Conservation (phyloP, 2,888 invertebrate genomes). For the Drosophila birchii region DNA sequence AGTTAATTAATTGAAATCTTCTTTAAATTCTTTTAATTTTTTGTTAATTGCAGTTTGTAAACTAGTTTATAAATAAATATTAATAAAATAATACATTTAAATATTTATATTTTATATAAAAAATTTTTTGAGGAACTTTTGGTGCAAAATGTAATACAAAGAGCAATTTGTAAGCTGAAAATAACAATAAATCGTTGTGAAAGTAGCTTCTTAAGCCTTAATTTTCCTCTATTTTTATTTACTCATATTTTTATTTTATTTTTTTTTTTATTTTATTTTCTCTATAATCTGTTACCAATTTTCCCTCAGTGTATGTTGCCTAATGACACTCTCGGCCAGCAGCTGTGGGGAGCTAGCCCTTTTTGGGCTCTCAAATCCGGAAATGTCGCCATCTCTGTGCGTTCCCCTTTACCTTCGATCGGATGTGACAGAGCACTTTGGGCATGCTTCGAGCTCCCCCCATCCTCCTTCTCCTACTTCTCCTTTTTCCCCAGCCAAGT, state of each 20-base stretch:
- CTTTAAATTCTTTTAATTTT: too few relatives aligned
- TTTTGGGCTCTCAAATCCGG: constrained; percentile 73
- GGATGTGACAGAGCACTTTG: constrained; percentile 67
- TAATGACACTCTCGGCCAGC: constrained; percentile 34
- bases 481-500: not conserved
- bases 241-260: not conserved
- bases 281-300: not conserved
- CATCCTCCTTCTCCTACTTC: not conserved
- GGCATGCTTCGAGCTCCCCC: constrained; percentile 5
- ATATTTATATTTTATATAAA: too few relatives aligned
- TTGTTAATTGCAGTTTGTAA: too few relatives aligned
- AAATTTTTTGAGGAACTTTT: too few relatives aligned
- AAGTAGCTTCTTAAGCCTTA: not conserved
- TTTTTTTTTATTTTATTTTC: not conserved
- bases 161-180: not conserved
- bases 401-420: constrained; percentile 21
- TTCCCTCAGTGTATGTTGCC: constrained; percentile 14
- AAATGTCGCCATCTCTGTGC: constrained; percentile 45
- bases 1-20: too few relatives aligned
- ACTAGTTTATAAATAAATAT: too few relatives aligned
- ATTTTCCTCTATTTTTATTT: not conserved
- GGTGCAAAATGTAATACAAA: too few relatives aligned
- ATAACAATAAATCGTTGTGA: too few relatives aligned
- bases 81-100: too few relatives aligned
- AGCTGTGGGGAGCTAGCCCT: constrained; percentile 33